phyloP scores from a whole-genome alignment of 1,140 invertebrate species.

The Globodera ellingtonae region DNA sequence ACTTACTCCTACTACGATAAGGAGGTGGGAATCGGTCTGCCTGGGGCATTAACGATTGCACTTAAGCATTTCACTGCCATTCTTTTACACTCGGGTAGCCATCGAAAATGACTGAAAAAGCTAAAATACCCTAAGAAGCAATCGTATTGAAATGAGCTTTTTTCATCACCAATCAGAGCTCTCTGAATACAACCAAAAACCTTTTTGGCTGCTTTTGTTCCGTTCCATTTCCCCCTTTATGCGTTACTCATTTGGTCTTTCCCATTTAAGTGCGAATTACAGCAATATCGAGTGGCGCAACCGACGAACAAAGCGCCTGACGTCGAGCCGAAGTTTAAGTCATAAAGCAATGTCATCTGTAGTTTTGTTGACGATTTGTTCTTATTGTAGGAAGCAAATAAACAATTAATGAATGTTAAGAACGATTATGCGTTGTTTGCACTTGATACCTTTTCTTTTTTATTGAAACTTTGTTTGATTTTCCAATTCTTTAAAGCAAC shows the following conservation, averaged over 20 bases:
- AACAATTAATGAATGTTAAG: not conserved
- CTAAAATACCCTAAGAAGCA: no score
- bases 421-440: not conserved
- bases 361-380: not conserved
- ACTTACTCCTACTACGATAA: slow-evolving; percentile 46
- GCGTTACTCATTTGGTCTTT: not conserved
- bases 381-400: slow-evolving; percentile 1
- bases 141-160: not conserved
- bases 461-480: not conserved
- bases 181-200: no score
- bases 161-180: not conserved
- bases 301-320: slow-evolving; percentile 54
- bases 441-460: not conserved
- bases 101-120: no score
- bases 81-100: no score
- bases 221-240: no score
- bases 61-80: no score
- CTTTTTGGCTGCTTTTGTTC: no score
- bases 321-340: slow-evolving; percentile 44
- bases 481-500: not conserved
- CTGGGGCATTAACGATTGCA: no score
- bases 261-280: slow-evolving; percentile 43
- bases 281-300: slow-evolving; percentile 44
- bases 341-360: not conserved
- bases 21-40: slow-evolving; percentile 34